These are phyloP conservation scores for Amblyjoppa fuscipennis DNA, from an alignment of 2,888 invertebrate species.

Conservation along the genomic window DNA sequence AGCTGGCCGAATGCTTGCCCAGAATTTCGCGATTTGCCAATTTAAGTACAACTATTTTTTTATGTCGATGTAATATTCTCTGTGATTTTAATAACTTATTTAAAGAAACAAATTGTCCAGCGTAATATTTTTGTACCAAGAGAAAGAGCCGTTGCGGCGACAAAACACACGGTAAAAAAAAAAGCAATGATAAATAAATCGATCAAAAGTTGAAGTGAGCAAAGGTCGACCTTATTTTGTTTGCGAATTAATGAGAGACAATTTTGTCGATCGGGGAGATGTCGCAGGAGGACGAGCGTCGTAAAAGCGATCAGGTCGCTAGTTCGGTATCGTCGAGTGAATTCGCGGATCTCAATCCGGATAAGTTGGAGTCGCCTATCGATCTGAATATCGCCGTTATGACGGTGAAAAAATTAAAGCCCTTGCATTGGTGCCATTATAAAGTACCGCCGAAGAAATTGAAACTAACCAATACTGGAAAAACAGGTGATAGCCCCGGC, in stretches of 20 bases:
- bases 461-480: constrained; percentile 90
- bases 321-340: constrained; percentile 15
- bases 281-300: constrained; percentile 11
- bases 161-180: background rate
- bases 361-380: constrained; percentile 84
- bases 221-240: constrained; percentile 8
- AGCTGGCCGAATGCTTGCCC: constrained; percentile 31
- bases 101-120: background rate
- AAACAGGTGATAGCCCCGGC: constrained; percentile 85
- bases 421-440: constrained; percentile 86
- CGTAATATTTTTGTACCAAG: constrained; percentile 24
- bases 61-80: constrained; percentile 36
- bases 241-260: background rate
- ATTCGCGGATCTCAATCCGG: background rate
- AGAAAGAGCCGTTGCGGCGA: constrained; percentile 4
- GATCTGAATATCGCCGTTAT: constrained; percentile 84
- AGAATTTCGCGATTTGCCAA: background rate
- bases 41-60: constrained; percentile 14
- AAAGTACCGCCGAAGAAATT: constrained; percentile 88
- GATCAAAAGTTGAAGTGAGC: background rate
- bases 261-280: constrained; percentile 19
- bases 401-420: constrained; percentile 84
- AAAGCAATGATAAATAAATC: constrained; percentile 46
- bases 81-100: constrained; percentile 39
- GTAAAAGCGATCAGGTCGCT: constrained; percentile 4